Base-by-base conservation (phyloP, 2,888 invertebrate genomes). In the Suillia variegata region DNA sequence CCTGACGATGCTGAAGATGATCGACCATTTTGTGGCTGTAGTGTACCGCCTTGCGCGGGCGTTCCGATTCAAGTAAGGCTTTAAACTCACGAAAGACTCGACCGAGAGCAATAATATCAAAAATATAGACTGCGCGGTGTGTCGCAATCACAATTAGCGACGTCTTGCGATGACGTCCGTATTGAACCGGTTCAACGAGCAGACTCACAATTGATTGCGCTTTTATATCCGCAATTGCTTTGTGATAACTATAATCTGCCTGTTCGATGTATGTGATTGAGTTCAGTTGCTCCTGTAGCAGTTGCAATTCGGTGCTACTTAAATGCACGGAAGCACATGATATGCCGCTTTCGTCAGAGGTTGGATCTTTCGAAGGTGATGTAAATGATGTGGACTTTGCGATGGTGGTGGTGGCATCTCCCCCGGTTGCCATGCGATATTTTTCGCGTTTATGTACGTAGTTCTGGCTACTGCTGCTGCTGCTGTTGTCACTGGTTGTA, bases 161-260 rank as follows among this genome's bases (percentile, higher is more conserved):
- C 2, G 74, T 66, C 6, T 63, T 62, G 22, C 66, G 64, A 48
- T 71, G 65, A 10, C 76, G 71, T 4, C 71, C 74, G 59, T 59
- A 66, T 21, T 71, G 62, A 17, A 65, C 54, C 8, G 73, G 69
- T 38, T 74, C 74, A 2, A 74, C 56, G 21, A 70, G 26, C 10
- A 76, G 54, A 1, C 66, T 67, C 10, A 75, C 62, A 12, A 65
- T 58, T 8, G 66, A 59, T 59, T 74, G 71, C 1, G 59, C 52
- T 33, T 62, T 67, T 10, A 76, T 70, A 8, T 73, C 72, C n/a
- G 63, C 67, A 22, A 75, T 45, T 0, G 76, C 74, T 42, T 69
- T 74, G 57, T 75, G 74, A 55, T 76, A 76, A 20, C 59, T 61
- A 4, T 69, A 67, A 58, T 76, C 76, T 0, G 71, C 72, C 66